Evolutionary conservation across 2,113 vertebrate genomes (phyloP).

Genomic region (Hassar affinis): DNA sequence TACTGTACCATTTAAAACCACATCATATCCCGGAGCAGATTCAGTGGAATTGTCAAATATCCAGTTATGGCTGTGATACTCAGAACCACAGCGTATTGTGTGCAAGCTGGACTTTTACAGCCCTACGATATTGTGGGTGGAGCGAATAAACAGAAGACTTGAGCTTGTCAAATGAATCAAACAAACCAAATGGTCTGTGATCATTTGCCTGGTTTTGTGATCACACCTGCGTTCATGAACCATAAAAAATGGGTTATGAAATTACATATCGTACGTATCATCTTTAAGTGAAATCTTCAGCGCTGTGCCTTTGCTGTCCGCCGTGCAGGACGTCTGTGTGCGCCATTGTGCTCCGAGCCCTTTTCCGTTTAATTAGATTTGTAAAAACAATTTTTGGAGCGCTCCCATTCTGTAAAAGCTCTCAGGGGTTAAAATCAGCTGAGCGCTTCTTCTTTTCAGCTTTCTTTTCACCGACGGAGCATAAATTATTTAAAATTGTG

Average conservation of each 20-base stretch:
- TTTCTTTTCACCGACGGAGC: conserved; percentile 99
- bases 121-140: neutral
- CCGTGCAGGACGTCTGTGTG: conserved; percentile 48
- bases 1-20: neutral
- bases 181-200: neutral
- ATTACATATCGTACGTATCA: neutral
- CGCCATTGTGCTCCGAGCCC: conserved; percentile 67
- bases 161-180: neutral
- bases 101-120: neutral
- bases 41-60: neutral
- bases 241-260: neutral
- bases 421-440: conserved; percentile 99
- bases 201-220: neutral
- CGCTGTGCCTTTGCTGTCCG: neutral
- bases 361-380: conserved; percentile 84
- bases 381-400: conserved; percentile 84
- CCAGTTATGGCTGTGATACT: neutral
- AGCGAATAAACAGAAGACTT: neutral
- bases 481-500: conserved; percentile 99
- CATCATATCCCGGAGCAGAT: neutral
- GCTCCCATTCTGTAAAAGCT: conserved; percentile 83
- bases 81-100: too few species aligned
- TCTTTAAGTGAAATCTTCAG: conserved; percentile 11
- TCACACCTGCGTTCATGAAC: neutral
- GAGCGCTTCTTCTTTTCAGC: conserved; percentile 97